Base-by-base conservation (phyloP, 1,140 invertebrate genomes). In the Caenorhabditis latens region DNA sequence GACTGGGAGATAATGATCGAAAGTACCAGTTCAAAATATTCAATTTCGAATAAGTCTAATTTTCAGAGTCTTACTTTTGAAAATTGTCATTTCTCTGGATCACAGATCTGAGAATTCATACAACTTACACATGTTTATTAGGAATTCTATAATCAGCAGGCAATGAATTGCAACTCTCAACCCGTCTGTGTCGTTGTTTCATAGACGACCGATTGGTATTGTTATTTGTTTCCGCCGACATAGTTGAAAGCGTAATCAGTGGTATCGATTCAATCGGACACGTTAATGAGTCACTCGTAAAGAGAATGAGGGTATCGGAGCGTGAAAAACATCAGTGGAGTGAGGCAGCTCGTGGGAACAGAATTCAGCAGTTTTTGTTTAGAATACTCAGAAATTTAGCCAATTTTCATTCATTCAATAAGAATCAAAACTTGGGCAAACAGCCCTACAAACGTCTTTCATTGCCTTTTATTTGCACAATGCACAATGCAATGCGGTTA, bases 341-440 rank as follows among this genome's bases (percentile, higher is more conserved):
- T 8, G 43, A 71, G 19, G 46, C 19, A 11, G 65, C 61, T 58
- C 55, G 55, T 58, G 24, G 61, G 24, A 32, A 63, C 24, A 9
- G 11, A 24, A 63, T 11, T 13, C 21, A 63, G 21, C n/a, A 63
- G 24, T 58, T 58, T 53, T 53, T 53, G 9, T 53, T 53, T 53
- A 53, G 16, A 32, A 32, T 32, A 32, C 32, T 32, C 19, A 19
- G 19, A 58, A 79, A 79, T 50, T 79, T 50, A 48, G 46, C 71
- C 71, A 79, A 79, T 79, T 79, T 79, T 79, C 71, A 48, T 79
- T 79, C 40, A 79, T 79, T 79, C 40, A 79, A 79, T 50, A 46
- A 75, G 24, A 50, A 79, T 79, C 71, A 79, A 79, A 79, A 79
- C 71, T 79, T 79, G 46, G 71, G n/a, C 46, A 79, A 79, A 79